These are phyloP conservation scores for Graptemys geographica DNA, from an alignment of 2,797 vertebrate species.

Conservation along the genomic window DNA sequence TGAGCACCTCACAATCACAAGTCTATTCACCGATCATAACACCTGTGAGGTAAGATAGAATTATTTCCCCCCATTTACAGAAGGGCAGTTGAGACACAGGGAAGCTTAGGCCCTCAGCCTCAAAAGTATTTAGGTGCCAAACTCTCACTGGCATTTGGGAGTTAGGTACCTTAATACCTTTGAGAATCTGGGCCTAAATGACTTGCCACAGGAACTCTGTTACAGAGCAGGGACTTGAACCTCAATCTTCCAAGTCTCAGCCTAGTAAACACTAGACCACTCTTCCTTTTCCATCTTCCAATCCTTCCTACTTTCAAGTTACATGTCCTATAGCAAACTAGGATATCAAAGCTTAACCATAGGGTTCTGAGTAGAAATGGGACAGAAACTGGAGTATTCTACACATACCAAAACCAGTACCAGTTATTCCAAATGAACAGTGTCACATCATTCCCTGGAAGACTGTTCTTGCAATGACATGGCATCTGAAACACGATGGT, in stretches of 20 bases:
- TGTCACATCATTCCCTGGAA: conserved; percentile 73
- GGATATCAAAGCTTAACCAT: conserved; percentile 58
- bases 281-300: background rate
- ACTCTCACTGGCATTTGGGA: background rate
- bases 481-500: conserved; percentile 63
- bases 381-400: conserved; percentile 73
- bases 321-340: conserved; percentile 37
- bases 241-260: background rate
- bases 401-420: conserved; percentile 72
- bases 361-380: conserved; percentile 65
- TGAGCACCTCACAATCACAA: background rate
- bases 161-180: too few species aligned
- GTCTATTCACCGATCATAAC: background rate
- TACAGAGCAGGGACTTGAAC: background rate
- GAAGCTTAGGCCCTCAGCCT: too few species aligned
- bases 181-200: too few species aligned
- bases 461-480: conserved; percentile 68
- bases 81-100: too few species aligned
- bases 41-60: background rate
- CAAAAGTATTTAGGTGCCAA: too few species aligned
- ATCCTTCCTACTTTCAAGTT: background rate
- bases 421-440: conserved; percentile 68
- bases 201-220: background rate
- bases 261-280: background rate
- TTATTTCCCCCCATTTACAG: background rate